Evolutionary conservation across 2,888 invertebrate genomes (phyloP).

Genomic region (Hydrotaea diabolus): DNA sequence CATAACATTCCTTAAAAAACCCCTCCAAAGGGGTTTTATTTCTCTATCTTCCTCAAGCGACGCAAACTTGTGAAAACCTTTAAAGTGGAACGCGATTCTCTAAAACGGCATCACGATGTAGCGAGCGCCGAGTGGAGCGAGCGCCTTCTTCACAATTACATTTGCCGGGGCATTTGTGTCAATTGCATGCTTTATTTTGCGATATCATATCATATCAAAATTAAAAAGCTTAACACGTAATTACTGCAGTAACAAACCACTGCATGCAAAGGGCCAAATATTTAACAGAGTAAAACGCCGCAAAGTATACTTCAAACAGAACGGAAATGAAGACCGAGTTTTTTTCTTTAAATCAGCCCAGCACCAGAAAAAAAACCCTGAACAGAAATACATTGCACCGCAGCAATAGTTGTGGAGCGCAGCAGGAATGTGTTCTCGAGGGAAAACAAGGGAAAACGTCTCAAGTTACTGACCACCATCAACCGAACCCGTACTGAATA

Average conservation of each 20-base stretch:
- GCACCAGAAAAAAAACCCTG: too few relatives aligned
- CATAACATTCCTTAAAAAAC: background rate
- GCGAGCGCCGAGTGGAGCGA: too few relatives aligned
- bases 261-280: background rate
- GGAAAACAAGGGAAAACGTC: background rate
- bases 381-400: background rate
- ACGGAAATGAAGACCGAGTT: background rate
- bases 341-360: background rate
- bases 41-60: background rate
- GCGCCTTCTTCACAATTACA: background rate
- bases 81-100: background rate
- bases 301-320: conserved; percentile 21
- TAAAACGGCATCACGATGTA: too few relatives aligned
- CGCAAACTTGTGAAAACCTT: background rate
- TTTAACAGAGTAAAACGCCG: background rate
- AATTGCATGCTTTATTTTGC: conserved; percentile 4
- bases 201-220: conserved; percentile 16
- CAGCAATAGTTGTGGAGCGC: background rate
- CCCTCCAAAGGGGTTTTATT: background rate
- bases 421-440: background rate
- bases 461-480: conserved; percentile 20
- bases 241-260: conserved; percentile 54
- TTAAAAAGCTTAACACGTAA: conserved; percentile 59
- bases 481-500: background rate
- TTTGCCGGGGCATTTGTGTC: conserved; percentile 19